Evolutionary conservation across 2,888 invertebrate species (phyloP).

Genomic region (Tenthredo amoena): DNA sequence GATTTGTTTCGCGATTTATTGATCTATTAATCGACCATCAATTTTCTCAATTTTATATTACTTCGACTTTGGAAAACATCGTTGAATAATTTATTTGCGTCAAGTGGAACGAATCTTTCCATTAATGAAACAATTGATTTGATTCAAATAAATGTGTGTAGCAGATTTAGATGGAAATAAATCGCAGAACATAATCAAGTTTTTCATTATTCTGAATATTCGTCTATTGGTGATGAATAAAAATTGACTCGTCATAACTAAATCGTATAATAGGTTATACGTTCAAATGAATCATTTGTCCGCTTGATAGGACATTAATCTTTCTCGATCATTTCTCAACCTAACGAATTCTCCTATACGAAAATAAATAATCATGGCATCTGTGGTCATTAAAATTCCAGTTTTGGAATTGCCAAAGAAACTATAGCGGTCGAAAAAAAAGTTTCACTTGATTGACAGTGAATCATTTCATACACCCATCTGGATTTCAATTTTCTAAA

Average conservation of each 20-base stretch:
- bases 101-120: neutral
- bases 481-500: neutral
- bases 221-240: neutral
- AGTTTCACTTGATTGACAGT: neutral
- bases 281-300: neutral
- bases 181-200: neutral
- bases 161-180: neutral
- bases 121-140: neutral
- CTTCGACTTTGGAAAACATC: neutral
- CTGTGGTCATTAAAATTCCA: neutral
- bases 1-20: neutral
- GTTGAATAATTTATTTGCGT: neutral
- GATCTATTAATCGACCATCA: neutral
- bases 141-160: neutral
- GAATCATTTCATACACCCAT: neutral
- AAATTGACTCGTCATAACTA: neutral
- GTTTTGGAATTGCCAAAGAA: neutral
- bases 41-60: neutral
- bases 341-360: neutral
- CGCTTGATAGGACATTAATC: neutral
- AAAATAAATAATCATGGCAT: neutral
- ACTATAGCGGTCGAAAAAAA: neutral
- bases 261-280: neutral
- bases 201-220: neutral
- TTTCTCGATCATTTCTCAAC: neutral